phyloP scores from a whole-genome alignment of 1,140 invertebrate species.

The Drosophila watanabei region DNA sequence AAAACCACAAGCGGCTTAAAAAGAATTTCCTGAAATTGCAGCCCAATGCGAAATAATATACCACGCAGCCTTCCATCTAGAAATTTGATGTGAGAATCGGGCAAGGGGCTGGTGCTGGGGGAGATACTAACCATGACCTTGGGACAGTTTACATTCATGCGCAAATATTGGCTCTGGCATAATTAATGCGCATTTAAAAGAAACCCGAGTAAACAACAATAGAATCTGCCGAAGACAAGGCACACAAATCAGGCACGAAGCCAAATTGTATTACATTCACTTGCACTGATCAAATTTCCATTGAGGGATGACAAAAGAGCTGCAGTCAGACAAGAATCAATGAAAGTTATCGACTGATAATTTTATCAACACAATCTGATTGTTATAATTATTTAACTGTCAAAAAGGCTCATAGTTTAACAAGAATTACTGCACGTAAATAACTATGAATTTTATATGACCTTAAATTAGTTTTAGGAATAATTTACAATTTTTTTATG shows the following conservation, averaged over 20 bases:
- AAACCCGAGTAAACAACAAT: slow-evolving; percentile 43
- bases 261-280: slow-evolving; percentile 21
- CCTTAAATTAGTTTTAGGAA: too few species aligned
- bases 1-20: slow-evolving; percentile 42
- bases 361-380: too few species aligned
- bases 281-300: slow-evolving; percentile 14
- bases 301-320: slow-evolving; percentile 1
- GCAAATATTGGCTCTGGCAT: slow-evolving; percentile 49
- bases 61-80: slow-evolving; percentile 3
- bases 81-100: slow-evolving; percentile 3
- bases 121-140: slow-evolving; percentile 46
- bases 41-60: slow-evolving; percentile 10
- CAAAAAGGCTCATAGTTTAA: too few species aligned
- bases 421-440: too few species aligned
- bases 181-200: slow-evolving; percentile 63
- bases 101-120: background rate
- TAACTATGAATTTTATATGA: too few species aligned
- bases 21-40: slow-evolving; percentile 36
- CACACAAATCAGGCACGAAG: slow-evolving; percentile 1
- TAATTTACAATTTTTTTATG: too few species aligned
- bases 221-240: slow-evolving; percentile 2
- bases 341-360: background rate
- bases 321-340: background rate
- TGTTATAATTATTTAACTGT: too few species aligned
- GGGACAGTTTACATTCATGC: slow-evolving; percentile 46